These are phyloP conservation scores for Conus betulinus DNA, from an alignment of 1,140 invertebrate genomes.

Conservation along the genomic window DNA sequence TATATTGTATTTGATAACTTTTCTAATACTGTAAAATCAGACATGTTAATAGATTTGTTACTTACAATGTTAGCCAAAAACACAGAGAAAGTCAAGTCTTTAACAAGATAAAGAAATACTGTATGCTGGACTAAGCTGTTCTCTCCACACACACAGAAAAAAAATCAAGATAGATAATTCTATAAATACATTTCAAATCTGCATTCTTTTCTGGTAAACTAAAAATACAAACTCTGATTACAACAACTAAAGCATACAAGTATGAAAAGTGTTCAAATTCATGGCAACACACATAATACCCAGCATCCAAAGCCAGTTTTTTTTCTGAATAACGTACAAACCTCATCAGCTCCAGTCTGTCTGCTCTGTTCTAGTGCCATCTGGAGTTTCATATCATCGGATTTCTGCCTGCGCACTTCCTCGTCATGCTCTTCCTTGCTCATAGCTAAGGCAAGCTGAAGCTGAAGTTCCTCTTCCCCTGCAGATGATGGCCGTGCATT, in stretches of 20 bases:
- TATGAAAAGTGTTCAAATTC: neutral
- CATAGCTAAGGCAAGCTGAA: conserved; percentile 98
- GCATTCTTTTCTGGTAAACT: neutral
- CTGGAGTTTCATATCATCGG: conserved; percentile 83
- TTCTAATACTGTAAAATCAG: no score
- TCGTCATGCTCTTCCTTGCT: conserved; percentile 98
- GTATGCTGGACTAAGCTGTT: no score
- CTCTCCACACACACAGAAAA: neutral
- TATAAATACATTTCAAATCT: no score
- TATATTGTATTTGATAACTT: no score
- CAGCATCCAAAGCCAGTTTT: neutral
- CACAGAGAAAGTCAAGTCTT: neutral
- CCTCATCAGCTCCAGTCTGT: conserved; percentile 75
- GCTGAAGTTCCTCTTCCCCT: conserved; percentile 98
- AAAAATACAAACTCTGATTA: neutral
- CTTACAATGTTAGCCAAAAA: neutral
- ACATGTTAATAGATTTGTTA: no score
- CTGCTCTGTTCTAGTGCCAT: conserved; percentile 95
- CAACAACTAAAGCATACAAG: neutral
- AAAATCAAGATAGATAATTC: neutral
- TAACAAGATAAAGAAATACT: no score
- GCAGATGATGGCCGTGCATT: conserved; percentile 94
- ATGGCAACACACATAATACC: neutral
- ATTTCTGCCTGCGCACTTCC: conserved; percentile 94
- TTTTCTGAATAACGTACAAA: neutral